These are phyloP conservation scores for Trogon melanurus DNA, from an alignment of 2,113 vertebrate genomes.

Conservation along the genomic window DNA sequence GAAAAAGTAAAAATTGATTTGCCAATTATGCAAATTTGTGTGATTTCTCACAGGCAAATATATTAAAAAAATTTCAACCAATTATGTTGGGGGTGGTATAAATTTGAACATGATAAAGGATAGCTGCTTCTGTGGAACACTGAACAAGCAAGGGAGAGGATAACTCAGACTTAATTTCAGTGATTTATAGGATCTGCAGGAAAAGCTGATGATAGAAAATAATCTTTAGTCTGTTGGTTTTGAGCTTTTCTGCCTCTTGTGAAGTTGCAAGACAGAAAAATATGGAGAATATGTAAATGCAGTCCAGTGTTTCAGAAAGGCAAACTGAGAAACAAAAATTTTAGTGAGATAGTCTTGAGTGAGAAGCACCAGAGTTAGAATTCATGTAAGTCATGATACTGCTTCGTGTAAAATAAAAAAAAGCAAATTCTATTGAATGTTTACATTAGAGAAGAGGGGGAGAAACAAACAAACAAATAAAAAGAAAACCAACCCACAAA, in stretches of 20 bases:
- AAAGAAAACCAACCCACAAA: background rate
- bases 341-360: background rate
- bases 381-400: background rate
- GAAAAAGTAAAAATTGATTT: background rate
- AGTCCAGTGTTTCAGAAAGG: background rate
- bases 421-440: background rate
- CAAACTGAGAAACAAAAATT: background rate
- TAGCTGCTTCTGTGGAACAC: background rate
- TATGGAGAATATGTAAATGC: background rate
- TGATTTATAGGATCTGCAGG: background rate
- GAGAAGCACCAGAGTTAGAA: background rate
- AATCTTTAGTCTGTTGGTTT: background rate
- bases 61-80: background rate
- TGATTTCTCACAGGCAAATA: background rate
- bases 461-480: background rate
- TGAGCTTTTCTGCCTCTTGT: background rate
- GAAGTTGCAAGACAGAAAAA: background rate
- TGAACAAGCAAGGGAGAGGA: background rate
- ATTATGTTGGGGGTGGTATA: background rate
- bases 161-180: background rate
- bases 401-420: background rate
- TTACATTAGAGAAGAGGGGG: background rate
- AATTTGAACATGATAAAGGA: background rate
- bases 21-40: background rate
- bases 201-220: background rate